These are phyloP conservation scores for Periophthalmodon schlosseri DNA, from an alignment of 2,113 vertebrate species.

Conservation along the genomic window DNA sequence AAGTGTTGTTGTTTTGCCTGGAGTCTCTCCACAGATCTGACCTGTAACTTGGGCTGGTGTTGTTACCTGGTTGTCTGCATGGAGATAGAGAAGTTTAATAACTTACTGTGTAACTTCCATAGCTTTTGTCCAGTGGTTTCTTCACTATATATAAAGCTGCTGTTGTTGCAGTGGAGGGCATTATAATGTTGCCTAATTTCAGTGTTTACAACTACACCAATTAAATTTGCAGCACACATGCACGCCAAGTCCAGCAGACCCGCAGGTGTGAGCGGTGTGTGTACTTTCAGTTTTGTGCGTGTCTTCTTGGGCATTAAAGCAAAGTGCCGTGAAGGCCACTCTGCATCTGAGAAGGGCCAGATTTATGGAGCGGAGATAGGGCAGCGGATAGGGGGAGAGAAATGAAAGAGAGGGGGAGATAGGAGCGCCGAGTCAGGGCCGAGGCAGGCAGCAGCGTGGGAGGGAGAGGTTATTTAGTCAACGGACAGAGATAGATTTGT, in stretches of 20 bases:
- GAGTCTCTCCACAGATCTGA: too few species aligned
- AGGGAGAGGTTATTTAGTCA: constrained; percentile 59
- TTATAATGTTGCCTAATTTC: not conserved
- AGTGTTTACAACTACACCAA: not conserved
- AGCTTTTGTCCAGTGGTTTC: not conserved
- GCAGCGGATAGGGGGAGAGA: constrained; percentile 49
- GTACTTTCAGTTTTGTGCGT: constrained; percentile 21
- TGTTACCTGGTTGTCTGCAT: too few species aligned
- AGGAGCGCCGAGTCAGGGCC: constrained; percentile 54
- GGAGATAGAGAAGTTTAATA: too few species aligned
- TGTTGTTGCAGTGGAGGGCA: not conserved
- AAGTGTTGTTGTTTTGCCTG: too few species aligned
- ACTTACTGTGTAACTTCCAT: too few species aligned
- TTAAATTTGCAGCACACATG: not conserved
- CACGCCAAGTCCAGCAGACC: constrained; percentile 1
- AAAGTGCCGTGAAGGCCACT: constrained; percentile 63
- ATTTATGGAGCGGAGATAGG: constrained; percentile 68
- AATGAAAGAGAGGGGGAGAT: constrained; percentile 56
- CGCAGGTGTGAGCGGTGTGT: constrained; percentile 20
- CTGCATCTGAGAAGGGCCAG: constrained; percentile 52
- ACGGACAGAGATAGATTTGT: constrained; percentile 61
- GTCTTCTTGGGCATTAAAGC: constrained; percentile 49
- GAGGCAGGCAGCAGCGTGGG: constrained; percentile 52
- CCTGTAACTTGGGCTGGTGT: too few species aligned
- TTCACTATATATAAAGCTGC: not conserved